phyloP scores from a whole-genome alignment of 2,888 invertebrate species.

The Plebejus argus region DNA sequence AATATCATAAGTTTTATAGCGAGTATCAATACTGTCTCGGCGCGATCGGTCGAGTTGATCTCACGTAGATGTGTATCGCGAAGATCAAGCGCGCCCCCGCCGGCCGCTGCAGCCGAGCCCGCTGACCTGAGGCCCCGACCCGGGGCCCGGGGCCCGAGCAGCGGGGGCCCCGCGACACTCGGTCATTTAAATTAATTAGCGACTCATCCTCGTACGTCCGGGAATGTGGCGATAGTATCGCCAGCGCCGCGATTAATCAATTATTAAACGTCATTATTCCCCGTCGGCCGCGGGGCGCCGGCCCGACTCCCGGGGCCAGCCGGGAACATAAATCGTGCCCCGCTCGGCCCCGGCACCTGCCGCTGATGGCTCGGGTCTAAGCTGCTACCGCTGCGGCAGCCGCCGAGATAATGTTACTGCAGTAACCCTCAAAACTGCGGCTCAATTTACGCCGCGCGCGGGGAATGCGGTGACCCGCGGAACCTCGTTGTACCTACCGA shows the following conservation, averaged over 20 bases:
- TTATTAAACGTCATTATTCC: conserved; percentile 74
- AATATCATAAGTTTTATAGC: neutral
- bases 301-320: conserved; percentile 47
- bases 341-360: conserved; percentile 37
- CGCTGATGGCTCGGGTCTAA: conserved; percentile 39
- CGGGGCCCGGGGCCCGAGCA: neutral
- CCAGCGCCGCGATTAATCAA: conserved; percentile 64
- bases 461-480: neutral
- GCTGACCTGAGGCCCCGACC: neutral
- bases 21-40: conserved; percentile 27
- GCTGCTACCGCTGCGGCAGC: neutral
- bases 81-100: conserved; percentile 34
- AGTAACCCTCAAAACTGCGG: neutral
- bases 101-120: conserved; percentile 18
- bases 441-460: neutral
- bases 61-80: conserved; percentile 34
- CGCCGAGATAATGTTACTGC: neutral
- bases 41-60: neutral
- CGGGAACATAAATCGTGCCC: conserved; percentile 60
- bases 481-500: no score
- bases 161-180: conserved; percentile 8
- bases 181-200: conserved; percentile 72
- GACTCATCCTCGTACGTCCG: conserved; percentile 54
- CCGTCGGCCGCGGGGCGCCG: conserved; percentile 41
- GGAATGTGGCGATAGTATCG: conserved; percentile 55